Conservation (phyloP, 2,888 invertebrate genomes). For the Seira sanloemensis region DNA sequence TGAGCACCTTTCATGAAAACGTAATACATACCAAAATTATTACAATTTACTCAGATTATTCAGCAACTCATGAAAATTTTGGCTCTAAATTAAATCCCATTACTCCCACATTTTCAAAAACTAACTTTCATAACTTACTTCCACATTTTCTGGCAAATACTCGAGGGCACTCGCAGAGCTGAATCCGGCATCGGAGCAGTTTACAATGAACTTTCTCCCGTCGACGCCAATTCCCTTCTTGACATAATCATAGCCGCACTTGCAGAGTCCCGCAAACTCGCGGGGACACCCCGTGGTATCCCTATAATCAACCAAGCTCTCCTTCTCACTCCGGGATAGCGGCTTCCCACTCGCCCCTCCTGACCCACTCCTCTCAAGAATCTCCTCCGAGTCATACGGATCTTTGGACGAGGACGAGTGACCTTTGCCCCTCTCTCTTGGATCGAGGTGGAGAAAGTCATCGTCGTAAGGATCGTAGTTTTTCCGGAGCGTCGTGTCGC, state of each 20-base stretch:
- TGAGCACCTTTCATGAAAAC: conserved; percentile 78
- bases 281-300: conserved; percentile 37
- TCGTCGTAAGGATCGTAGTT: conserved; percentile 24
- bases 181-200: conserved; percentile 83
- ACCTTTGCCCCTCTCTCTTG: not conserved
- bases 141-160: conserved; percentile 81
- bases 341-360: conserved; percentile 35
- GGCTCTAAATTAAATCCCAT: no score
- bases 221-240: not conserved
- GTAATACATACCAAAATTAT: no score
- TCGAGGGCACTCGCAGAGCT: conserved; percentile 79
- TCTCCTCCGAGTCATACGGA: conserved; percentile 33
- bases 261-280: conserved; percentile 37
- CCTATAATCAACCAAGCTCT: conserved; percentile 20
- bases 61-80: no score
- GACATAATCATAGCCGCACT: conserved; percentile 19
- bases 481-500: conserved; percentile 4
- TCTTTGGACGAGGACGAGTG: not conserved
- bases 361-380: conserved; percentile 31
- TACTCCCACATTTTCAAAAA: not conserved
- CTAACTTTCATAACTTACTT: conserved; percentile 75
- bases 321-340: conserved; percentile 31
- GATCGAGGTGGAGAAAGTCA: conserved; percentile 1
- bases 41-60: not conserved
- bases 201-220: conserved; percentile 76